These are phyloP conservation scores for Melospiza georgiana DNA, from an alignment of 2,113 vertebrate species.

Conservation along the genomic window DNA sequence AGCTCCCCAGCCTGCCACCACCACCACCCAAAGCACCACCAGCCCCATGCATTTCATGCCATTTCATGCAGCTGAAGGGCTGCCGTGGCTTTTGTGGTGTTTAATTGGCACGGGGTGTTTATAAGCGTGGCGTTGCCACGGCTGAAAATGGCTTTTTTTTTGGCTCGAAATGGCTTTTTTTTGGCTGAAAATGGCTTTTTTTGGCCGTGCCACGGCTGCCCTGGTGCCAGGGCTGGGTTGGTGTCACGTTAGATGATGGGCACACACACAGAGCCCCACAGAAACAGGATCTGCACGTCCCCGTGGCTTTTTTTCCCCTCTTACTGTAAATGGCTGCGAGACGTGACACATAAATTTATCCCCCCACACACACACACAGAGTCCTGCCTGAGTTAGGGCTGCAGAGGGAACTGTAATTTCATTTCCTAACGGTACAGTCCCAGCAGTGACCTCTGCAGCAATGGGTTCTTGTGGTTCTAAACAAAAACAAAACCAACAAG, in stretches of 20 bases:
- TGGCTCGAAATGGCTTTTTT: neutral
- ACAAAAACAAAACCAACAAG: neutral
- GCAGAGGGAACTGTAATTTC: neutral
- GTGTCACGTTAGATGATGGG: neutral
- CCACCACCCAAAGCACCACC: accelerated
- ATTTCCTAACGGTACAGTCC: neutral
- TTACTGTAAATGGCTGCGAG: constrained; percentile 18
- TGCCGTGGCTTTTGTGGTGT: accelerated
- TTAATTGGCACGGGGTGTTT: accelerated
- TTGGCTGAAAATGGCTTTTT: neutral
- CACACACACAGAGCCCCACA: neutral
- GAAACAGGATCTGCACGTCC: neutral
- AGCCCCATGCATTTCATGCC: accelerated
- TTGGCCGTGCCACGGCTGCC: neutral
- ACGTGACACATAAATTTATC: neutral
- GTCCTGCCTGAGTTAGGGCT: neutral
- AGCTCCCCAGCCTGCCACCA: neutral
- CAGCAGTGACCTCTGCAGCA: neutral
- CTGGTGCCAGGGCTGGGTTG: neutral
- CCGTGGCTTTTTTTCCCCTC: accelerated
- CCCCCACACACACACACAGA: neutral
- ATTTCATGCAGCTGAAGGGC: accelerated
- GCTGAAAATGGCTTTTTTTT: neutral
- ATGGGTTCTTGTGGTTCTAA: neutral
- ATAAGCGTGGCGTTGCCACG: neutral